Conservation (phyloP, 2,888 invertebrate genomes). For the Stictocephala bisonia region DNA sequence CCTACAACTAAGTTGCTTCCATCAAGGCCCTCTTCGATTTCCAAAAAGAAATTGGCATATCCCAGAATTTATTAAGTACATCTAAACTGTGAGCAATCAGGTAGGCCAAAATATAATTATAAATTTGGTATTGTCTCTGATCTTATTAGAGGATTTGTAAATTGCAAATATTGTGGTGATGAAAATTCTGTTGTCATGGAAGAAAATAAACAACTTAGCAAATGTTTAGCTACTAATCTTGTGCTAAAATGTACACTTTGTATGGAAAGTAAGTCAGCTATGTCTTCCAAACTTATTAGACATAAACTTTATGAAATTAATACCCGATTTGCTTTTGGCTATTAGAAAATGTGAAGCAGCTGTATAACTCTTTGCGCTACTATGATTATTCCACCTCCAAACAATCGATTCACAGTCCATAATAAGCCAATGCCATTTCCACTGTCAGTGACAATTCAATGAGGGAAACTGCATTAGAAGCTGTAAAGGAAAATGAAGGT, state of each 20-base stretch:
- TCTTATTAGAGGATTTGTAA: too few relatives aligned
- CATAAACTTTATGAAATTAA: constrained; percentile 14
- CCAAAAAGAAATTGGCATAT: too few relatives aligned
- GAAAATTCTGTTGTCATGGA: background rate
- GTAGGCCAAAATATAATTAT: too few relatives aligned
- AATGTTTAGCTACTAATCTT: background rate
- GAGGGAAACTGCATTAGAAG: constrained; percentile 2
- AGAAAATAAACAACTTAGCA: too few relatives aligned
- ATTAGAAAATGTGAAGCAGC: constrained; percentile 26
- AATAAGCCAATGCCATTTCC: background rate
- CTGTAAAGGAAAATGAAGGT: constrained; percentile 15
- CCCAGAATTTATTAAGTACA: too few relatives aligned
- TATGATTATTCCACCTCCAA: constrained; percentile 7
- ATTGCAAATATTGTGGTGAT: constrained; percentile 1
- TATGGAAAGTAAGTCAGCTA: constrained; percentile 6
- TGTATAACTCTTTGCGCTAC: background rate
- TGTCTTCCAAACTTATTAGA: constrained; percentile 8
- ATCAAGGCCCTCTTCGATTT: too few relatives aligned
- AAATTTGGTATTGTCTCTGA: too few relatives aligned
- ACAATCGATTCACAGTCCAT: background rate
- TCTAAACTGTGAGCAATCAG: too few relatives aligned
- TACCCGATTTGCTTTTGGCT: constrained; percentile 9
- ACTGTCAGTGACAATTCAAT: background rate
- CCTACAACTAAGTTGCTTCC: too few relatives aligned
- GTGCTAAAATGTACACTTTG: background rate